phyloP scores from a whole-genome alignment of 2,888 invertebrate genomes.

The Ectemnius lituratus region DNA sequence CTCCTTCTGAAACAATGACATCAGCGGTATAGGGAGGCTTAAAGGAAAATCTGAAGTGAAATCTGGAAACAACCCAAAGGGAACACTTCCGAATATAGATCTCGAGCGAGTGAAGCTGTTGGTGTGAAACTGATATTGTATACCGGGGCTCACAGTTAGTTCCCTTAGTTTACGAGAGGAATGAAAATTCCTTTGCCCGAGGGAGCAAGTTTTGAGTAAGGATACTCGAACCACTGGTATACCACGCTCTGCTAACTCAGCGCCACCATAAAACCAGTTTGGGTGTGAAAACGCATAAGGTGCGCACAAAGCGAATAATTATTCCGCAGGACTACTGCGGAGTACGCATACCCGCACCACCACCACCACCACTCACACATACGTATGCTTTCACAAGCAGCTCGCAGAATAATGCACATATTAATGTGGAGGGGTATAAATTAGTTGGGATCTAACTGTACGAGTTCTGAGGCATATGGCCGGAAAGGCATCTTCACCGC shows the following conservation, averaged over 20 bases:
- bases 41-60: too few species aligned
- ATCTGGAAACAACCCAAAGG: too few species aligned
- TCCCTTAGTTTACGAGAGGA: too few species aligned
- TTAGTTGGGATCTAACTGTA: conserved; percentile 54
- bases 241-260: conserved; percentile 17
- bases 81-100: too few species aligned
- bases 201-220: neutral
- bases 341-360: neutral
- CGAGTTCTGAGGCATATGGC: conserved; percentile 23
- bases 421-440: conserved; percentile 54
- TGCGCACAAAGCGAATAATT: conserved; percentile 48
- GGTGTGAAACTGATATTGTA: too few species aligned
- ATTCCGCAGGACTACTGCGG: conserved; percentile 33
- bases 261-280: conserved; percentile 30
- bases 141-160: too few species aligned
- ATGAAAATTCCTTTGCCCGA: too few species aligned
- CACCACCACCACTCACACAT: neutral
- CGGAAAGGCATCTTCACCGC: conserved; percentile 40
- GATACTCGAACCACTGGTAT: neutral
- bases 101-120: too few species aligned
- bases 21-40: too few species aligned
- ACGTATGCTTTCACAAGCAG: conserved; percentile 12
- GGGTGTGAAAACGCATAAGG: conserved; percentile 42
- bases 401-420: conserved; percentile 48
- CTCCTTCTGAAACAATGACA: too few species aligned